Evolutionary conservation across 2,888 invertebrate species (phyloP).

Genomic region (Agrochola lychnidis): DNA sequence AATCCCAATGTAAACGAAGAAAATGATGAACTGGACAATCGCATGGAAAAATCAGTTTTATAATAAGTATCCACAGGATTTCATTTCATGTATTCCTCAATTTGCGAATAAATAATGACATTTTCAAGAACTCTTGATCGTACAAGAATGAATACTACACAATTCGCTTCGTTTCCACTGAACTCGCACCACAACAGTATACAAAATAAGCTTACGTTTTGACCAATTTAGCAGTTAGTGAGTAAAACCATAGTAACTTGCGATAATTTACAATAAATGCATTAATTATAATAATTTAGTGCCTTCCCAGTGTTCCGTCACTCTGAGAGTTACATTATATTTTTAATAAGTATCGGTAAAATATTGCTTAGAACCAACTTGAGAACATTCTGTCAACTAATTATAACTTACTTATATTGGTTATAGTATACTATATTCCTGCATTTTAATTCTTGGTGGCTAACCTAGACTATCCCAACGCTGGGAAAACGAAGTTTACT

Average conservation of each 20-base stretch:
- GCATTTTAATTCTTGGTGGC: slow-evolving; percentile 14
- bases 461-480: slow-evolving; percentile 22
- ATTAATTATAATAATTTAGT: slow-evolving; percentile 79
- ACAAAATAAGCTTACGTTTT: slow-evolving; percentile 47
- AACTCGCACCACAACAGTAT: slow-evolving; percentile 19
- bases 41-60: neutral
- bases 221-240: slow-evolving; percentile 42
- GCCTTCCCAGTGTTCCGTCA: slow-evolving; percentile 69
- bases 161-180: slow-evolving; percentile 30
- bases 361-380: slow-evolving; percentile 22
- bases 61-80: neutral
- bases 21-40: neutral
- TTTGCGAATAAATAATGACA: neutral
- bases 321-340: slow-evolving; percentile 41
- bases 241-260: slow-evolving; percentile 74
- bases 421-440: slow-evolving; percentile 37
- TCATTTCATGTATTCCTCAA: neutral
- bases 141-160: neutral
- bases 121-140: neutral
- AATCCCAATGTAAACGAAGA: slow-evolving; percentile 30
- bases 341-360: slow-evolving; percentile 13
- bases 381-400: neutral
- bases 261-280: slow-evolving; percentile 83
- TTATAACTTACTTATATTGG: slow-evolving; percentile 6
- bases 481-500: slow-evolving; percentile 9